These are phyloP conservation scores for Polypterus bichir DNA, from an alignment of 2,113 vertebrate species.

Conservation along the genomic window DNA sequence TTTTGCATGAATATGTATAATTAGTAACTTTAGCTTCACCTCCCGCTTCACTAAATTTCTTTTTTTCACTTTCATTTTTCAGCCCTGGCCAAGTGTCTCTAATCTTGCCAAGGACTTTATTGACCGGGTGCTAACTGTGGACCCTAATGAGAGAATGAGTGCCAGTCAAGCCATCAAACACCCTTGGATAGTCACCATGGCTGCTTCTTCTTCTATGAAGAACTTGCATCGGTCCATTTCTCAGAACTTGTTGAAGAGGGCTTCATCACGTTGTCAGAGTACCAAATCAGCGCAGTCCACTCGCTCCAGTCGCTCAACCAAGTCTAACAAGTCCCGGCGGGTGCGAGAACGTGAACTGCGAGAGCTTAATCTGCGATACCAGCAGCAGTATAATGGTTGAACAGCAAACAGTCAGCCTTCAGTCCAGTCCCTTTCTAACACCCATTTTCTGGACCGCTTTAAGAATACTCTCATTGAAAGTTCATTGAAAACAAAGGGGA, in stretches of 20 bases:
- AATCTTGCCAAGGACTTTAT: conserved; percentile 97
- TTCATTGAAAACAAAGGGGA: too few species aligned
- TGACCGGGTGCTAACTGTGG: conserved; percentile 84
- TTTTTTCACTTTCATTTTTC: neutral
- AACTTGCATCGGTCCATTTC: conserved; percentile 95
- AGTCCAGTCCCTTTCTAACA: too few species aligned
- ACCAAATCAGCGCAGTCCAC: conserved; percentile 93
- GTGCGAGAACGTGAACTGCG: conserved; percentile 84
- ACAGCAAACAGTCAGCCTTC: neutral
- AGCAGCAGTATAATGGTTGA: conserved; percentile 91
- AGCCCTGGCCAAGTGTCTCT: conserved; percentile 96
- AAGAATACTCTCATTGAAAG: too few species aligned
- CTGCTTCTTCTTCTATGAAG: conserved; percentile 94
- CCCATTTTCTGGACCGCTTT: too few species aligned
- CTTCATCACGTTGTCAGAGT: conserved; percentile 93
- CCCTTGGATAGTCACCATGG: conserved; percentile 95
- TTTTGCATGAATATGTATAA: conserved; percentile 6
- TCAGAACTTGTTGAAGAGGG: conserved; percentile 90
- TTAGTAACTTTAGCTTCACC: neutral
- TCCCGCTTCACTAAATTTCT: too few species aligned
- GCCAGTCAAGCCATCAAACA: conserved; percentile 89
- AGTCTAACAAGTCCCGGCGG: conserved; percentile 85
- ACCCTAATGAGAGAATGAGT: conserved; percentile 74
- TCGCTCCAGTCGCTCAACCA: conserved; percentile 86
- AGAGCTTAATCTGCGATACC: conserved; percentile 88